Evolutionary conservation across 2,797 vertebrate genomes (phyloP).

Genomic region (Tenualosa ilisha): DNA sequence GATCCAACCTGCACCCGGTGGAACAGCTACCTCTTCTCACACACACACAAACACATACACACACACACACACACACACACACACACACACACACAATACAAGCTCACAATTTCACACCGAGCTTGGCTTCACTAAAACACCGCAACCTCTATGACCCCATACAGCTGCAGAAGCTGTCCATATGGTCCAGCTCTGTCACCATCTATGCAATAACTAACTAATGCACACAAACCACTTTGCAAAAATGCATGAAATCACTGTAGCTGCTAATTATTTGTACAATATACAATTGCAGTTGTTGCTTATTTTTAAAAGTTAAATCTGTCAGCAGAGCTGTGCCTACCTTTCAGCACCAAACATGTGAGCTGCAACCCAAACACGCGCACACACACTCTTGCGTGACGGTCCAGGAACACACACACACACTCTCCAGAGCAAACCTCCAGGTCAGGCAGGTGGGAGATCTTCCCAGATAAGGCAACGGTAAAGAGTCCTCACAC

Average conservation of each 20-base stretch:
- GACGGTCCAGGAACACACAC: neutral
- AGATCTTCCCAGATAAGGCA: constrained; percentile 23
- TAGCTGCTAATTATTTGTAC: neutral
- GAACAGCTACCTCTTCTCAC: constrained; percentile 11
- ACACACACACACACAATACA: neutral
- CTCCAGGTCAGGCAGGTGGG: neutral
- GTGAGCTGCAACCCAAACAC: neutral
- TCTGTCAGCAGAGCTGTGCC: constrained; percentile 10
- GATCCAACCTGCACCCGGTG: constrained; percentile 13
- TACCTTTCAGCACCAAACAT: constrained; percentile 37
- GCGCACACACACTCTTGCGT: neutral
- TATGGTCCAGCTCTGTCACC: neutral
- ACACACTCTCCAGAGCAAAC: neutral
- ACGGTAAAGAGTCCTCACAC: constrained; percentile 6
- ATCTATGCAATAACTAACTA: neutral
- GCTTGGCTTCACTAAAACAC: neutral
- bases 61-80: neutral
- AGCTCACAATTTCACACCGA: constrained; percentile 1
- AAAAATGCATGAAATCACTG: neutral
- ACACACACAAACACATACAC: neutral
- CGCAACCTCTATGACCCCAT: neutral
- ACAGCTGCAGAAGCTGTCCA: constrained; percentile 1
- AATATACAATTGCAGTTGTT: neutral
- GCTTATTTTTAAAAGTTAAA: neutral
- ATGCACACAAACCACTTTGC: neutral